Conservation (phyloP, 2,888 invertebrate genomes). For the Zygothrica quintamaculata region DNA sequence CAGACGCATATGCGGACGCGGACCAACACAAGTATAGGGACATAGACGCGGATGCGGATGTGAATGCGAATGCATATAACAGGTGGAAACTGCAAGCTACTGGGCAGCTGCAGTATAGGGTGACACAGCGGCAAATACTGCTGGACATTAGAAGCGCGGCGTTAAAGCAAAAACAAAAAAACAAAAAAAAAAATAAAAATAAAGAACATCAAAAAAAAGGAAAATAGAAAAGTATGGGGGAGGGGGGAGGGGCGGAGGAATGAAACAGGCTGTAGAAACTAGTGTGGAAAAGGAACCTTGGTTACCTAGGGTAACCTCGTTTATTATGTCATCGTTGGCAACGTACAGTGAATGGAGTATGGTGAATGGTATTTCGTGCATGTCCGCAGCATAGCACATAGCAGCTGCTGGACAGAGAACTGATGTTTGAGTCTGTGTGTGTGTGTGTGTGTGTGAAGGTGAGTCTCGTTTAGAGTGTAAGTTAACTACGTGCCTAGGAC, state of each 20-base stretch:
- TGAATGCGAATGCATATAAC: neutral
- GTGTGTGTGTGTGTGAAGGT: constrained; percentile 14
- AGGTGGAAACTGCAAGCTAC: constrained; percentile 1
- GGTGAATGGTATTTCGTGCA: constrained; percentile 53
- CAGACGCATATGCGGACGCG: neutral
- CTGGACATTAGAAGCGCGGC: constrained; percentile 56
- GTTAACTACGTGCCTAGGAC: constrained; percentile 47
- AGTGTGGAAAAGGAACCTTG: constrained; percentile 36
- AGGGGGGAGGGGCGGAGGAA: too few species aligned
- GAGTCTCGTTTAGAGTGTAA: constrained; percentile 15
- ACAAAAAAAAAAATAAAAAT: constrained; percentile 26
- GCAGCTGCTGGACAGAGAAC: too few species aligned
- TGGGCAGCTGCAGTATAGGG: constrained; percentile 27
- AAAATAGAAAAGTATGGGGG: too few species aligned
- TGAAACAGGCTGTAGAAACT: constrained; percentile 36
- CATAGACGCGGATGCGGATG: neutral
- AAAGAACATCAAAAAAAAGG: too few species aligned
- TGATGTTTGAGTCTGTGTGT: constrained; percentile 22
- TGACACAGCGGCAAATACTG: constrained; percentile 68
- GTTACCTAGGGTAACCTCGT: constrained; percentile 60
- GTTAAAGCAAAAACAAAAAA: constrained; percentile 1
- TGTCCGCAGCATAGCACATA: constrained; percentile 22
- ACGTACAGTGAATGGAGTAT: constrained; percentile 9
- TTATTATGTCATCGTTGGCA: constrained; percentile 67
- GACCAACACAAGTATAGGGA: too few species aligned